phyloP scores from a whole-genome alignment of 2,113 vertebrate genomes.

The Chloropsis hardwickii region DNA sequence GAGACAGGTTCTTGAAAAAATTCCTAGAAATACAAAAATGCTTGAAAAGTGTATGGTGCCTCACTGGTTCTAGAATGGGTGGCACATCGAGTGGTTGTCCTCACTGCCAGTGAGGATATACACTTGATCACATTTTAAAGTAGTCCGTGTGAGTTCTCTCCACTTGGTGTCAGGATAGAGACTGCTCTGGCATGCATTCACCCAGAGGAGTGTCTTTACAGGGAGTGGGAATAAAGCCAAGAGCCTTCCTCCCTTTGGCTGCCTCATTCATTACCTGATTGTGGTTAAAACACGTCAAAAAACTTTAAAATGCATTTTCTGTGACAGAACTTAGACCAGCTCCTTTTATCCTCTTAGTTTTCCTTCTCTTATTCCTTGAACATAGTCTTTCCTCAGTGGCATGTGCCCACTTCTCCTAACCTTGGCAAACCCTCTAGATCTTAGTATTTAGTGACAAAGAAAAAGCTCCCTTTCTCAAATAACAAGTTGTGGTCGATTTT shows the following conservation, averaged over 20 bases:
- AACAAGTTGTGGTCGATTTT: neutral
- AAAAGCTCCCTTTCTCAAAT: neutral
- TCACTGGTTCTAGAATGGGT: neutral
- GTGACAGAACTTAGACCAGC: neutral
- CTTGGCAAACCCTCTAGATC: neutral
- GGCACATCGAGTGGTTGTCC: rapidly evolving
- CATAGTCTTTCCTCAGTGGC: neutral
- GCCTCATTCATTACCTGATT: neutral
- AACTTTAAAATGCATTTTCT: neutral
- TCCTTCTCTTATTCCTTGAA: neutral
- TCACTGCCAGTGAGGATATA: neutral
- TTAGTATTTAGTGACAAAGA: neutral
- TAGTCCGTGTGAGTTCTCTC: neutral
- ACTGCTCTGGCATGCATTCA: neutral
- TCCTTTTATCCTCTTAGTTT: neutral
- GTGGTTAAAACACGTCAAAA: neutral
- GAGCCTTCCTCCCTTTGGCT: neutral
- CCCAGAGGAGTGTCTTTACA: neutral
- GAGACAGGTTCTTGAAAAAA: neutral
- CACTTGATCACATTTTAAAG: neutral
- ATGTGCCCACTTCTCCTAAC: neutral
- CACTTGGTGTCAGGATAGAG: conserved; percentile 54
- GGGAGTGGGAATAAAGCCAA: neutral
- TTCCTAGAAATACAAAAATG: neutral
- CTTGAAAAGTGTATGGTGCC: neutral